phyloP scores from a whole-genome alignment of 1,140 invertebrate species.

The Latrodectus geometricus region DNA sequence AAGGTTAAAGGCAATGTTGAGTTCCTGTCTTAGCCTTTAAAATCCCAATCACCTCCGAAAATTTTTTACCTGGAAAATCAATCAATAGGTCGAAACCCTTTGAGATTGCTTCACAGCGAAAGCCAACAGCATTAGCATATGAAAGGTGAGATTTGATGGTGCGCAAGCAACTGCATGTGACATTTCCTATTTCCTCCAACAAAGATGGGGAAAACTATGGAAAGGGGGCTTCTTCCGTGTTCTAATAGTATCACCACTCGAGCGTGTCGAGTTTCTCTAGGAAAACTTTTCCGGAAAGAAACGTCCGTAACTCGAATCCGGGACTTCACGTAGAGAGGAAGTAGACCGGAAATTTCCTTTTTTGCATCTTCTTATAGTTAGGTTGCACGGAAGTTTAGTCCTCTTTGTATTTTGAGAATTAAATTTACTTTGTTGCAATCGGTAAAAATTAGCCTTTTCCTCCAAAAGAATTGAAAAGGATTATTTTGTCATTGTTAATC shows the following conservation, averaged over 20 bases:
- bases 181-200: constrained; percentile 17
- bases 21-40: too few species aligned
- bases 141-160: constrained; percentile 46
- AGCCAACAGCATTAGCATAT: constrained; percentile 43
- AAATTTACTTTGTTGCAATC: neutral
- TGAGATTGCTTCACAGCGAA: neutral
- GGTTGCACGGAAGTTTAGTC: neutral
- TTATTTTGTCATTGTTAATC: neutral
- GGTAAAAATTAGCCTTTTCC: neutral
- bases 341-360: neutral
- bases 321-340: neutral
- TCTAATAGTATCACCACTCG: neutral
- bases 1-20: too few species aligned
- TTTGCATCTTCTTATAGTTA: neutral
- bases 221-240: neutral
- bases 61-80: neutral
- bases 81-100: too few species aligned
- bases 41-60: neutral
- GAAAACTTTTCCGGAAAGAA: neutral
- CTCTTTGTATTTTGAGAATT: neutral
- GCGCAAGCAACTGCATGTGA: constrained; percentile 43
- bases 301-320: neutral
- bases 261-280: neutral
- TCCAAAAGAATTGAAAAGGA: neutral
- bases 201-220: neutral